phyloP scores from a whole-genome alignment of 2,797 vertebrate genomes.

The Lemur catta region DNA sequence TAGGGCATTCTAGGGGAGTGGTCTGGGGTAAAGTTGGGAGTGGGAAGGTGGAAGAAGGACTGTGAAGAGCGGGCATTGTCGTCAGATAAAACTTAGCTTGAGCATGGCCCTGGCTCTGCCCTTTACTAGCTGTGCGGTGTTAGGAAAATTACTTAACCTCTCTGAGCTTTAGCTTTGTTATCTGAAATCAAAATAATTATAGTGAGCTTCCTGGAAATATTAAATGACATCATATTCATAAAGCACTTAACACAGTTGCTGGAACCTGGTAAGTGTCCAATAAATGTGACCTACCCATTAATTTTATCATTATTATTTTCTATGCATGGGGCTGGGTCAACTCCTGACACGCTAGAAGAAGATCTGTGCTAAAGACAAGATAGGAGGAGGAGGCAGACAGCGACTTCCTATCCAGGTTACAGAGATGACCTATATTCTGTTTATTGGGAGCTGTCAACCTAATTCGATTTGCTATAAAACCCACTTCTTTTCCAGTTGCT shows the following conservation, averaged over 20 bases:
- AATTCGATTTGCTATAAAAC: conserved; percentile 26
- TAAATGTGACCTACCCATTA: background rate
- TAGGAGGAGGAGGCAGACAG: background rate
- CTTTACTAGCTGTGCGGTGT: background rate
- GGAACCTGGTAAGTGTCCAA: background rate
- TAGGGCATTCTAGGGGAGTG: background rate
- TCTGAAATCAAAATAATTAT: conserved; percentile 2
- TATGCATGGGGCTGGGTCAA: background rate
- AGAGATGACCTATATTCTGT: conserved; percentile 32
- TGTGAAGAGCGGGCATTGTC: no score
- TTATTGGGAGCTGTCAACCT: conserved; percentile 53
- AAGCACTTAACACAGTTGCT: background rate
- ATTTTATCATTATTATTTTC: conserved; percentile 24
- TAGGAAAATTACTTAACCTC: background rate
- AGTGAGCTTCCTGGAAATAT: background rate
- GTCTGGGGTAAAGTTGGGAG: fast-evolving
- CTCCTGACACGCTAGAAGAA: background rate
- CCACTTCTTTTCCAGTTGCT: conserved; percentile 18
- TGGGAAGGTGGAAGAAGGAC: fast-evolving
- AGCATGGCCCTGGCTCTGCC: background rate
- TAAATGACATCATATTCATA: conserved; percentile 22
- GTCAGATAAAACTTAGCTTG: background rate
- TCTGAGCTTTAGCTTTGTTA: background rate
- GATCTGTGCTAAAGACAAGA: background rate
- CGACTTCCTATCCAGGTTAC: conserved; percentile 12